Evolutionary conservation across 2,888 invertebrate genomes (phyloP), one percentile per base, ranked within the genome.

Genomic region (Leptothorax acervorum): DNA sequence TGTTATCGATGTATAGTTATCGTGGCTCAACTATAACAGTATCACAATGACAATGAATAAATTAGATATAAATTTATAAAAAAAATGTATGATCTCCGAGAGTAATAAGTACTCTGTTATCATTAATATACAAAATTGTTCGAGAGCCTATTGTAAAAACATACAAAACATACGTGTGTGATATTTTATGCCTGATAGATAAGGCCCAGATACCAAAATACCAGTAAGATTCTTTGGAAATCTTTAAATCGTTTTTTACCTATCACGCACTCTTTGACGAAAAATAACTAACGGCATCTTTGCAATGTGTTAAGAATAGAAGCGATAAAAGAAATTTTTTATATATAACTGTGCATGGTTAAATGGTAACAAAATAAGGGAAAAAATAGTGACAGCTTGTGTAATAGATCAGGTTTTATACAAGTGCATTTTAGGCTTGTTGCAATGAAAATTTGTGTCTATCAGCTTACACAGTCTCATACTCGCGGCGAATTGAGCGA

Each of bases 401-500:
- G 90, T 89, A 82, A 90, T 87, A 90, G 85, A 84, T 78, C 87
- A 88, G 83, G 90, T 89, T 87, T 88, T 86, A 79, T 90, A 92
- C 88, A 89, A 89, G 92, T 92, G 92, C 92, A 92, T 91, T 90
- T 92, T 87, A 92, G 92, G 90, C 91, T 89, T 90, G 88, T 91
- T 90, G 89, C 86, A 91, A 87, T 91, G 87, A 91, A 91, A 91
- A 92, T 89, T 92, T 90, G 88, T 90, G 85, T 90, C 90, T 86
- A 68, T 75, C 87, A 88, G 91, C 94, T 96, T 97, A 97, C 92
- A 97, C 97, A 70, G 97, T 97, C 95, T 99, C 98, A 95, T 99
- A 99, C 95, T 98, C 98, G 95, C 97, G 97, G 94, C 98, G 97
- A 94, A 99, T 98, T 91, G 98, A 98, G 93, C 98, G 97, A 90